Percentiles rank a stretch among this genome's conserved stretches.
Conservation (phyloP, 2,113 vertebrate genomes). For the Callospermophilus lateralis region DNA sequence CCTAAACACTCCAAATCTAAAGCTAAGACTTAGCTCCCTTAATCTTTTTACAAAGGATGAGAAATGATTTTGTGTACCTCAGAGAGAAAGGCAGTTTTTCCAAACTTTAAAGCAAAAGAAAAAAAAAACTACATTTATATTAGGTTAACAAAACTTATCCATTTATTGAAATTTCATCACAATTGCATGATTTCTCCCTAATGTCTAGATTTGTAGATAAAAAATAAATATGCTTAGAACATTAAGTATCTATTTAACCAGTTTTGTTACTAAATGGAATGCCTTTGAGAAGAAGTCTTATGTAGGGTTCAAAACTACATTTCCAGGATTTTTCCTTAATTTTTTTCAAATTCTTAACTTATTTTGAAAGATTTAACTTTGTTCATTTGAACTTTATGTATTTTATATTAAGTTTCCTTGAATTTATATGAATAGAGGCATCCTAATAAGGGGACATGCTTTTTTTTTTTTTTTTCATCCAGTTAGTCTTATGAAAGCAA, state of each 20-base stretch:
- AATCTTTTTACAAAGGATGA: slow-evolving; percentile 21
- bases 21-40: slow-evolving; percentile 49
- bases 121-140: neutral
- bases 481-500: neutral
- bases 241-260: slow-evolving; percentile 2
- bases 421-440: neutral
- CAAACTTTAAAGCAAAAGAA: neutral
- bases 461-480: neutral
- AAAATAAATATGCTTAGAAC: slow-evolving; percentile 40
- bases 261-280: slow-evolving; percentile 46
- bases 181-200: slow-evolving; percentile 55
- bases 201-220: slow-evolving; percentile 43
- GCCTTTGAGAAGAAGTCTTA: slow-evolving; percentile 3
- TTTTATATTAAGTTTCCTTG: neutral
- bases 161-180: neutral
- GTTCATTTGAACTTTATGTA: neutral
- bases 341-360: slow-evolving; percentile 10
- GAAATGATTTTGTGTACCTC: slow-evolving; percentile 18
- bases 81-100: slow-evolving; percentile 20
- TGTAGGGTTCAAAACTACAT: slow-evolving; percentile 23
- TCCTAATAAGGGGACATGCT: neutral
- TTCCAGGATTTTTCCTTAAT: slow-evolving; percentile 37
- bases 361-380: slow-evolving; percentile 44
- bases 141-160: slow-evolving; percentile 25
- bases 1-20: slow-evolving; percentile 19